A percentile compares a stretch with the other conserved stretches of the same genome.
phyloP scores from a whole-genome alignment of 2,888 invertebrate species.

The Litoditis marina region DNA sequence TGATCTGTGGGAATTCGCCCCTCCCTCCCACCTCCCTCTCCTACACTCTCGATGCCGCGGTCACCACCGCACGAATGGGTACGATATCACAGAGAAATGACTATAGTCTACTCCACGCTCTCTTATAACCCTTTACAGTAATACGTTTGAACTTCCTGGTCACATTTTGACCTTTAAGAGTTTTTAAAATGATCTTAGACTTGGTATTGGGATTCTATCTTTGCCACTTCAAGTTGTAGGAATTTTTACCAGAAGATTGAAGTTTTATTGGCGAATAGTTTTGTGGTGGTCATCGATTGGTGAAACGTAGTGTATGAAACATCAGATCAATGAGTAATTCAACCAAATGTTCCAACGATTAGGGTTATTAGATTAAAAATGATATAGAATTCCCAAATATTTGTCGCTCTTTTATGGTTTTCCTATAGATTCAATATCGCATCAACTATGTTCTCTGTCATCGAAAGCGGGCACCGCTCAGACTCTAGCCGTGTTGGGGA shows the following conservation, averaged over 20 bases:
- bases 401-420: neutral
- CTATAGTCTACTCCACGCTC: too few species aligned
- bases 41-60: constrained; percentile 35
- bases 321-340: too few species aligned
- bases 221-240: neutral
- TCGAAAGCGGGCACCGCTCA: constrained; percentile 36
- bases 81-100: too few species aligned
- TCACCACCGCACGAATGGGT: constrained; percentile 12
- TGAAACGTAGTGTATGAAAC: too few species aligned
- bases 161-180: too few species aligned
- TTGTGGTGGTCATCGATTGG: too few species aligned
- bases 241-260: too few species aligned
- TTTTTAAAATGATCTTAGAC: too few species aligned
- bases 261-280: too few species aligned
- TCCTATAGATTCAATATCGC: constrained; percentile 43
- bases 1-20: constrained; percentile 10
- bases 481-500: constrained; percentile 34
- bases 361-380: neutral
- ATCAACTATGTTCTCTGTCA: constrained; percentile 37
- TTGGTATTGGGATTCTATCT: neutral
- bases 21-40: constrained; percentile 14
- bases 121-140: neutral
- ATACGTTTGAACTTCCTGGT: too few species aligned
- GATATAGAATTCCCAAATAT: neutral
- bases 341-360: too few species aligned